Base-by-base conservation (phyloP, 2,888 invertebrate genomes). In the Tigriopus californicus region DNA sequence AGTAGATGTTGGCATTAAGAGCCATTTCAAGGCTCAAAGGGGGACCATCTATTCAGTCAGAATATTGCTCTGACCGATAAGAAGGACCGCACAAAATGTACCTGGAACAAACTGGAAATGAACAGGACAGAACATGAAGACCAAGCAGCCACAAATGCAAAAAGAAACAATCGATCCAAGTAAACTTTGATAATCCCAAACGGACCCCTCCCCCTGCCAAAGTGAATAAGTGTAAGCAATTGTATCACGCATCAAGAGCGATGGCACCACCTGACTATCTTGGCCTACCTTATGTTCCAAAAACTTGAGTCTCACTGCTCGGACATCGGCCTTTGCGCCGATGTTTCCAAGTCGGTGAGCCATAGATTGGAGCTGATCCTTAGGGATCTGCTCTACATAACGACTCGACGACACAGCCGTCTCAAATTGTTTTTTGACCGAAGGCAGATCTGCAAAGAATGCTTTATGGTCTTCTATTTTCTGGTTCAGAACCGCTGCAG, bases 241-340 rank as follows among this genome's bases (percentile, higher is more conserved):
- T 3, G 8, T 5, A 33, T 33, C 33, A 33, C 4, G 33, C 33
- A 33, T 33, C 33, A 33, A 5, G n/a, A n/a, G n/a, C n/a, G n/a
- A 3, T 33, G 8, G 8, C 8, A 33, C 33, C 4, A 5, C 8
- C 33, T 8, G 8, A 8, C 3, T 33, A 33, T 33, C 8, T 33
- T 33, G 33, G 33, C 33, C 33, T 66, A 77, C 77, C 72, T 89
- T 89, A 73, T 90, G 89, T 73, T 90, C 89, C 64, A 89, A 76
- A 75, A 85, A 90, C 73, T 90, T 89, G 68, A 90, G 78, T 69
- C 82, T 80, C 61, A 88, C 83, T 68, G 86, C 79, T 64, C 90
- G 79, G 67, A 86, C 84, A 18, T 83, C 81, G 42, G 89, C 86
- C 66, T 80, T 80, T 61, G 79, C 78, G 65, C 80, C 82, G 62